Evolutionary conservation across 1,140 invertebrate genomes (phyloP).

Genomic region (Rhyzopertha dominica): DNA sequence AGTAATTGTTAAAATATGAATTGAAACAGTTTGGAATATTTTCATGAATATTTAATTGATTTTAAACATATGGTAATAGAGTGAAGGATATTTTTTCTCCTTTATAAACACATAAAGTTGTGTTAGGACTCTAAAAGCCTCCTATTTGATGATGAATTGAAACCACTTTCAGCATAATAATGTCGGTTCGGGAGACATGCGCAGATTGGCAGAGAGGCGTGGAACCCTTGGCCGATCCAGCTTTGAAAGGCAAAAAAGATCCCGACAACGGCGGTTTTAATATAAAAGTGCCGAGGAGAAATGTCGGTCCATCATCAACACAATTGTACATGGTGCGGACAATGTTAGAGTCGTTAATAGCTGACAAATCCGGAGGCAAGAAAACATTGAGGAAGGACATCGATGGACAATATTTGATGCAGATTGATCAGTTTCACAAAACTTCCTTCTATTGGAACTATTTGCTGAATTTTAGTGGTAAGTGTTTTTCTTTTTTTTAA

Average conservation of each 20-base stretch:
- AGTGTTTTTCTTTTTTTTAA: constrained; percentile 30
- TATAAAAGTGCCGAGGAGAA: constrained; percentile 87
- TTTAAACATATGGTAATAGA: too few relatives aligned
- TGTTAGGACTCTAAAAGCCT: constrained; percentile 1
- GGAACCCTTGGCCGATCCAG: constrained; percentile 89
- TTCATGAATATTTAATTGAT: too few relatives aligned
- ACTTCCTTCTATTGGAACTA: constrained; percentile 97
- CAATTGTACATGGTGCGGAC: constrained; percentile 99
- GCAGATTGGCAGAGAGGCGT: constrained; percentile 93
- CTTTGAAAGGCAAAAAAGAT: constrained; percentile 93
- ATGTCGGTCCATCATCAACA: constrained; percentile 88
- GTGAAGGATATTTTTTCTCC: too few relatives aligned
- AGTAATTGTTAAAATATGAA: too few relatives aligned
- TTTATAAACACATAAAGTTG: constrained; percentile 5
- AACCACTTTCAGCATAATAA: constrained; percentile 78
- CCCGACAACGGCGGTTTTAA: constrained; percentile 84
- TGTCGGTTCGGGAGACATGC: constrained; percentile 93
- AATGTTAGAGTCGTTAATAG: constrained; percentile 96
- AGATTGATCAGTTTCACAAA: constrained; percentile 95
- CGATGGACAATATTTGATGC: constrained; percentile 83
- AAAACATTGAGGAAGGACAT: constrained; percentile 93
- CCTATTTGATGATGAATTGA: constrained; percentile 9
- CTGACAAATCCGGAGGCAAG: constrained; percentile 94
- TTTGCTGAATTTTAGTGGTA: constrained; percentile 85
- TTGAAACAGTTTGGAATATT: too few relatives aligned